phyloP scores from a whole-genome alignment of 2,797 vertebrate species.

The Hybognathus amarus region DNA sequence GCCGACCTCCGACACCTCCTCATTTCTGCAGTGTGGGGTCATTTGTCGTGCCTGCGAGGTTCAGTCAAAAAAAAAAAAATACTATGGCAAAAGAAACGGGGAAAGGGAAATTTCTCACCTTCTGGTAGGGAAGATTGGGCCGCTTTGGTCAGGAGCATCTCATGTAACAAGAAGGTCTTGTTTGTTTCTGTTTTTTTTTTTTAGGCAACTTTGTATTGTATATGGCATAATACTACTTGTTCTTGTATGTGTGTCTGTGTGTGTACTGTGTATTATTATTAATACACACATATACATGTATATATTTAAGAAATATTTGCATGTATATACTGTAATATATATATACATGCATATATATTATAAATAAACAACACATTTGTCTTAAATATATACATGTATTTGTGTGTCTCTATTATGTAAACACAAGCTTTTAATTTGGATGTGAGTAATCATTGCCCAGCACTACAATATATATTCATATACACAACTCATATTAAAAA shows the following conservation, averaged over 20 bases:
- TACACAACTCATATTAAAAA: not conserved
- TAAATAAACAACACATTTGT: too few species aligned
- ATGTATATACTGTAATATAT: too few species aligned
- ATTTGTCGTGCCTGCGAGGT: slow-evolving; percentile 47
- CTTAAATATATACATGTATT: too few species aligned
- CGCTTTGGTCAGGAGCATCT: too few species aligned
- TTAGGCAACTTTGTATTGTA: not conserved
- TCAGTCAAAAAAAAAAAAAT: slow-evolving; percentile 17
- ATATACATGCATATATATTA: too few species aligned
- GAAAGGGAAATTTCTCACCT: slow-evolving; percentile 10
- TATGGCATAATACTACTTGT: not conserved
- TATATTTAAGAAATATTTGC: too few species aligned
- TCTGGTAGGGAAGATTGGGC: not conserved
- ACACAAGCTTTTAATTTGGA: too few species aligned
- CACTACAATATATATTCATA: not conserved
- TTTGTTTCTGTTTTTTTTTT: not conserved
- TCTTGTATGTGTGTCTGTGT: too few species aligned
- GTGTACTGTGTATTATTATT: too few species aligned
- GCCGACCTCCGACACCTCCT: slow-evolving; percentile 42
- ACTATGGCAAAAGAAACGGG: slow-evolving; percentile 15
- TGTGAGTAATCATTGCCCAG: too few species aligned
- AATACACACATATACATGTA: too few species aligned
- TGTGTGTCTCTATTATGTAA: too few species aligned
- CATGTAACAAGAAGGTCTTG: not conserved
- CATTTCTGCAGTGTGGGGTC: slow-evolving; percentile 56